These are phyloP conservation scores for Hassar affinis DNA, from an alignment of 2,113 vertebrate genomes.

Conservation along the genomic window DNA sequence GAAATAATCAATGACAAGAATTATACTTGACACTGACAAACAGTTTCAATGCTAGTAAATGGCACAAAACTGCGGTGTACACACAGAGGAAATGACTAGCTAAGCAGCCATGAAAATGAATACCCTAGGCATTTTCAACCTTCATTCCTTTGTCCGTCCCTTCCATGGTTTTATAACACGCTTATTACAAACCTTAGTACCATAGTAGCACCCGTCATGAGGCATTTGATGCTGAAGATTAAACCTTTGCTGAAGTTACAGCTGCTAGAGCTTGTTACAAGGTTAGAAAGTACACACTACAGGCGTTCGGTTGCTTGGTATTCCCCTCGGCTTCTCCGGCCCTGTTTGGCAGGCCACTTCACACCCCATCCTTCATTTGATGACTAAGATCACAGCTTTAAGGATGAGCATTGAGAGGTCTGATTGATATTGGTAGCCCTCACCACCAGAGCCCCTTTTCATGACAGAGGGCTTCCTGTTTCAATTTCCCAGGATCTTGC, in stretches of 20 bases:
- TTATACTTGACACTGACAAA: background rate
- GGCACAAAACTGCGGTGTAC: background rate
- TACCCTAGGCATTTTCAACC: background rate
- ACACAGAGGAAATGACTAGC: background rate
- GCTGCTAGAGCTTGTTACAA: slow-evolving; percentile 15
- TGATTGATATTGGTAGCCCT: slow-evolving; percentile 72
- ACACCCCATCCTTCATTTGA: slow-evolving; percentile 69
- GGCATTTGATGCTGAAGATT: background rate
- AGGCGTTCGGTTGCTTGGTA: slow-evolving; percentile 38
- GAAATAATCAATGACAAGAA: background rate
- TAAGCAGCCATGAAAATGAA: background rate
- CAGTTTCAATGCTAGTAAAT: background rate
- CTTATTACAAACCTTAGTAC: background rate
- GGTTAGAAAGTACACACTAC: slow-evolving; percentile 2
- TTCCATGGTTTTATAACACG: background rate
- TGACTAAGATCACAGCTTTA: slow-evolving; percentile 70
- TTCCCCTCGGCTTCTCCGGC: slow-evolving; percentile 63
- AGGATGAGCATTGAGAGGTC: slow-evolving; percentile 69
- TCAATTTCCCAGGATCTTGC: slow-evolving; percentile 70
- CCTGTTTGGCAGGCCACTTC: slow-evolving; percentile 64
- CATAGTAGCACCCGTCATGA: background rate
- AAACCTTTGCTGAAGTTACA: background rate
- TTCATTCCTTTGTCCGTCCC: background rate
- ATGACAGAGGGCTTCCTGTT: slow-evolving; percentile 70
- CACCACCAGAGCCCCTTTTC: slow-evolving; percentile 61